Conservation (phyloP, 1,140 invertebrate genomes). For the Uloborus diversus region DNA sequence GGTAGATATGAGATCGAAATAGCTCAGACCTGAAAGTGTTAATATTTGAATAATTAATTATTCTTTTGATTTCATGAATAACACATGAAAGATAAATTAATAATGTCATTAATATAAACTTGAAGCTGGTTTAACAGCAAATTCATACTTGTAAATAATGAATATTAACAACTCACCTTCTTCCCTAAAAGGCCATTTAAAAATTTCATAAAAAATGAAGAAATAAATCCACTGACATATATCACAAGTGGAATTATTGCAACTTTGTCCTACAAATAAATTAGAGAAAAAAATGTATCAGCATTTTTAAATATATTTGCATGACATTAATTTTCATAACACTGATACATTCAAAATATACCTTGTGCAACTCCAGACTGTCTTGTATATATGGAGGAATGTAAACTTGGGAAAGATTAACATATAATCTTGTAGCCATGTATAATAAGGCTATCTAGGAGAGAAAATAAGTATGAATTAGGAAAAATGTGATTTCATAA, state of each 20-base stretch:
- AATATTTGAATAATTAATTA: too few relatives aligned
- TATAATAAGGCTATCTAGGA: slow-evolving; percentile 81
- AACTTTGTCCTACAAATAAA: slow-evolving; percentile 72
- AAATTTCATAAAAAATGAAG: slow-evolving; percentile 76
- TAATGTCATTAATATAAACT: too few relatives aligned
- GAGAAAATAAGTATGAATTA: too few relatives aligned
- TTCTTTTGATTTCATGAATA: too few relatives aligned
- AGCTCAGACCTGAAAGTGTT: too few relatives aligned
- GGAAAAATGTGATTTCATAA: too few relatives aligned
- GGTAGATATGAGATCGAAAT: too few relatives aligned
- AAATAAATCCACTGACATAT: slow-evolving; percentile 84
- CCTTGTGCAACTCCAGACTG: slow-evolving; percentile 76
- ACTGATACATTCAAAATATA: slow-evolving; percentile 59
- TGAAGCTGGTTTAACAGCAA: too few relatives aligned
- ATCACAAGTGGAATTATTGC: slow-evolving; percentile 88
- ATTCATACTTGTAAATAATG: too few relatives aligned
- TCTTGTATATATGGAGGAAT: slow-evolving; percentile 90
- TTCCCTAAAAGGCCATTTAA: slow-evolving; percentile 75
- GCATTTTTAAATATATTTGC: neutral
- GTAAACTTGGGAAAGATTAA: slow-evolving; percentile 91
- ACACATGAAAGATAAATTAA: too few relatives aligned
- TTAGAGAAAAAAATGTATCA: neutral
- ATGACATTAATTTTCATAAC: neutral
- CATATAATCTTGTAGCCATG: slow-evolving; percentile 87
- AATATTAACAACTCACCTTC: slow-evolving; percentile 73